Conservation (phyloP, 2,888 invertebrate genomes). For the Limnephilus auricula region DNA sequence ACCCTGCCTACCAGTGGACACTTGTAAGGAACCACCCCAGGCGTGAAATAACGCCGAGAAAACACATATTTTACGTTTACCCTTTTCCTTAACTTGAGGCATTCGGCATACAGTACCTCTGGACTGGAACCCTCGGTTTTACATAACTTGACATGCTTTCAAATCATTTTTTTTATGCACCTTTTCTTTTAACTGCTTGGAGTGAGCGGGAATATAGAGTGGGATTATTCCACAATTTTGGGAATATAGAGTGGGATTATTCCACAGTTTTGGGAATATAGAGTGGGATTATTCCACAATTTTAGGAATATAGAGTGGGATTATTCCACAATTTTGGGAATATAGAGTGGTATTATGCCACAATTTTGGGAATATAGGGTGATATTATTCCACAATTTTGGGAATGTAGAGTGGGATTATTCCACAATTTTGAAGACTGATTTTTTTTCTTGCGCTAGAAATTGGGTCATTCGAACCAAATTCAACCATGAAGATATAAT, state of each 20-base stretch:
- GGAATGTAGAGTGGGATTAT: too few relatives aligned
- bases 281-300: not conserved
- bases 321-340: not conserved
- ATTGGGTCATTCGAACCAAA: not conserved
- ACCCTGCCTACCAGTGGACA: not conserved
- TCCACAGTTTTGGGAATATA: not conserved
- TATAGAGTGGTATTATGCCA: too few relatives aligned
- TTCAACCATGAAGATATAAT: not conserved
- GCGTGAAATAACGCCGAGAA: constrained; percentile 30
- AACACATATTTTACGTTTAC: constrained; percentile 24
- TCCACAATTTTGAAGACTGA: not conserved
- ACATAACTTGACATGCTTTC: not conserved
- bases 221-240: not conserved
- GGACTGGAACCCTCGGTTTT: not conserved
- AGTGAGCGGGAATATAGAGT: not conserved
- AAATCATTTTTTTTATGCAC: not conserved
- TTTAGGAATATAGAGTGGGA: too few relatives aligned
- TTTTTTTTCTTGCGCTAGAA: not conserved
- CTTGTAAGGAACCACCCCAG: not conserved
- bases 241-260: too few relatives aligned
- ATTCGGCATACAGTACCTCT: not conserved
- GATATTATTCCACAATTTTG: not conserved
- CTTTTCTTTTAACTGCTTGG: not conserved
- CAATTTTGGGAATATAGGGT: not conserved
- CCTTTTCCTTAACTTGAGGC: not conserved